Evolutionary conservation across 2,888 invertebrate genomes (phyloP).

Genomic region (Scotopteryx bipunctaria): DNA sequence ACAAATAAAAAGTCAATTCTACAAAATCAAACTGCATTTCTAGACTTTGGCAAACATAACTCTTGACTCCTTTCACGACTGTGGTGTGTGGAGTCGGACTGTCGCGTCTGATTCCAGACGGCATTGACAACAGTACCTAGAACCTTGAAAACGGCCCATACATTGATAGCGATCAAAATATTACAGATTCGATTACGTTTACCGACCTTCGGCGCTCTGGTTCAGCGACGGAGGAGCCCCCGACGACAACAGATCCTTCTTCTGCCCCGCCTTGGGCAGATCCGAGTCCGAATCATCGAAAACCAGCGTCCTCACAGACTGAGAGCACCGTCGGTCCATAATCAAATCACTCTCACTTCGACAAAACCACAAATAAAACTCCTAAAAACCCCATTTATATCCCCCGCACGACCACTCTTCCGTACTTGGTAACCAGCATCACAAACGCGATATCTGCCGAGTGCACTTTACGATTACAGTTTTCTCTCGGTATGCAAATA

Average conservation of each 20-base stretch:
- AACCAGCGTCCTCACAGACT: conserved; percentile 89
- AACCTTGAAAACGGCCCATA: conserved; percentile 66
- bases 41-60: conserved; percentile 18
- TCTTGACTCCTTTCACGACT: conserved; percentile 61
- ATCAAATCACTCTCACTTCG: conserved; percentile 69
- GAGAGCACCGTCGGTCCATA: conserved; percentile 84
- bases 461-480: conserved; percentile 15
- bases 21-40: no score
- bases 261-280: conserved; percentile 67
- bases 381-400: conserved; percentile 70
- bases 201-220: conserved; percentile 76
- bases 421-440: conserved; percentile 47
- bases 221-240: conserved; percentile 69
- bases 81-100: no score
- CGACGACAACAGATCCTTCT: conserved; percentile 65
- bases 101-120: no score
- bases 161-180: conserved; percentile 46
- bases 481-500: conserved; percentile 42
- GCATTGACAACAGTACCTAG: conserved; percentile 64
- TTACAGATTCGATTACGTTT: conserved; percentile 36
- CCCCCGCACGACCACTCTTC: conserved; percentile 49
- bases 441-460: conserved; percentile 34
- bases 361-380: conserved; percentile 68
- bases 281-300: conserved; percentile 89
- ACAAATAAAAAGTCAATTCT: background rate